These are phyloP conservation scores for Sycobia sp. DNA, from an alignment of 1,140 invertebrate species.

Conservation along the genomic window DNA sequence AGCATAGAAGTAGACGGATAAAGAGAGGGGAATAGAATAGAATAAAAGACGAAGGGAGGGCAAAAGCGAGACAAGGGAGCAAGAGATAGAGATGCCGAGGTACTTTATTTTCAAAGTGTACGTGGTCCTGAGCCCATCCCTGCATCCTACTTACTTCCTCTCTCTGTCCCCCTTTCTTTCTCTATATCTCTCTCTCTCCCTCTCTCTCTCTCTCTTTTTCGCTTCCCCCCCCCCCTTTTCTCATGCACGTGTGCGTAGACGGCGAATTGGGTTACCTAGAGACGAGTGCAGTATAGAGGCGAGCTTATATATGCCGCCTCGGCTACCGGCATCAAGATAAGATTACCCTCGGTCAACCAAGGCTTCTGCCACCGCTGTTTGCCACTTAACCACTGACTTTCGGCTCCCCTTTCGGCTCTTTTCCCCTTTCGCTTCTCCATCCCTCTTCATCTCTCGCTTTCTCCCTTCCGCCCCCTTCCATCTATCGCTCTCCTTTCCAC, in stretches of 20 bases:
- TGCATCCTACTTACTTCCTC: neutral
- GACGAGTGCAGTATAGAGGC: no score
- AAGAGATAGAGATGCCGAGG: neutral
- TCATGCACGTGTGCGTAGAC: neutral
- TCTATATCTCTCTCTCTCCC: neutral
- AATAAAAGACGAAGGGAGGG: no score
- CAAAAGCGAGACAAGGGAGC: no score
- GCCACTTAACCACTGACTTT: conserved; percentile 24
- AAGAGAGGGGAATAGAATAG: no score
- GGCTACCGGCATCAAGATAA: conserved; percentile 22
- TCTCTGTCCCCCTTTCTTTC: neutral
- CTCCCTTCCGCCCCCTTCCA: neutral
- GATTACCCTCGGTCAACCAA: conserved; percentile 25
- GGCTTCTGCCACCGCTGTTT: conserved; percentile 13
- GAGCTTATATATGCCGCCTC: no score
- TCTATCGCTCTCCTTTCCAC: neutral
- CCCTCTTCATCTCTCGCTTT: neutral
- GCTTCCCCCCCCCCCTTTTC: no score
- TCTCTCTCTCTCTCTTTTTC: no score
- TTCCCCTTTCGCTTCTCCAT: neutral
- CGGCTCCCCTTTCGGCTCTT: neutral
- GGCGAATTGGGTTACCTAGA: conserved; percentile 1
- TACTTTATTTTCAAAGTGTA: conserved; percentile 1
- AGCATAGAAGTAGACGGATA: no score
- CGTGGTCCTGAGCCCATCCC: neutral